phyloP scores from a whole-genome alignment of 2,113 vertebrate species.

The Balaeniceps rex region DNA sequence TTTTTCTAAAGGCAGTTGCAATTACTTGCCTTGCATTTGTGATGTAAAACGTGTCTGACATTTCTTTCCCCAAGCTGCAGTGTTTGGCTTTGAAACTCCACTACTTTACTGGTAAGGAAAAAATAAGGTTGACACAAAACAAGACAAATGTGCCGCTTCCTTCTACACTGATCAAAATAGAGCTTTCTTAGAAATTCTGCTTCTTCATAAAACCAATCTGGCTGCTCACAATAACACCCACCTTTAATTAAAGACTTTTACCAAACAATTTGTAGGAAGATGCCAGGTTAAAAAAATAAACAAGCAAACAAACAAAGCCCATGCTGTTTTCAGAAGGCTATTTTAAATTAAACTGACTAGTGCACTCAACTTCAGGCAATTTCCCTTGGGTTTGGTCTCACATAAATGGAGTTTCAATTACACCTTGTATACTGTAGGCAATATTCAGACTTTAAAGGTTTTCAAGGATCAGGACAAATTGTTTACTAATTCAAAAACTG shows the following conservation, averaged over 20 bases:
- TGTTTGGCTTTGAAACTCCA: neutral
- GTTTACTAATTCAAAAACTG: neutral
- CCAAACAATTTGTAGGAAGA: neutral
- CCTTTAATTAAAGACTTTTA: neutral
- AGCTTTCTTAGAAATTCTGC: neutral
- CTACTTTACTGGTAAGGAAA: neutral
- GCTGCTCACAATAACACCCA: neutral
- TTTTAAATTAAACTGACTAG: neutral
- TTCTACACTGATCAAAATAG: neutral
- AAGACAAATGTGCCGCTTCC: neutral
- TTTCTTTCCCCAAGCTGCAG: neutral
- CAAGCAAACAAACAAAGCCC: neutral
- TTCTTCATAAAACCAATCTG: neutral
- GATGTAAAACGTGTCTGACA: constrained; percentile 20
- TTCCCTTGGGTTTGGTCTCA: neutral
- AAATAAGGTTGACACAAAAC: neutral
- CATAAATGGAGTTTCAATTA: neutral
- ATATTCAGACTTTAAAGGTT: constrained; percentile 20
- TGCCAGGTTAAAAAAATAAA: neutral
- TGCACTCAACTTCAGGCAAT: neutral
- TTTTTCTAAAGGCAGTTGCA: constrained; percentile 11
- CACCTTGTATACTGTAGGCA: neutral
- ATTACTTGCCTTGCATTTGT: neutral
- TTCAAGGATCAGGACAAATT: neutral
- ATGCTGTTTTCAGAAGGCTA: neutral